Conservation (phyloP, 2,113 vertebrate species). For the Mesembrinibis cayennensis region DNA sequence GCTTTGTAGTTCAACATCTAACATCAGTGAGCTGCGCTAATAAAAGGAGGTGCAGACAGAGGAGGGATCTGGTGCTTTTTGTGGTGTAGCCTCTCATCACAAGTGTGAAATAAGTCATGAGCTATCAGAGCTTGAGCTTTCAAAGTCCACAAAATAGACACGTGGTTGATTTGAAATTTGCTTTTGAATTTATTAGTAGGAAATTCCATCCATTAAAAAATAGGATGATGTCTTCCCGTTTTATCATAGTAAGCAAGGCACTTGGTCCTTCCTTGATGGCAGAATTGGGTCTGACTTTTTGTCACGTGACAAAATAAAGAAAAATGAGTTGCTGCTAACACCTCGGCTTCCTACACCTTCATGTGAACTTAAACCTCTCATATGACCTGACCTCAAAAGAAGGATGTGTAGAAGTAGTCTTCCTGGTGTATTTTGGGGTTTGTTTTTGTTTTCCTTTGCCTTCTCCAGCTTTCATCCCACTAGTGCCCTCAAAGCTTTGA, state of each 20-base stretch:
- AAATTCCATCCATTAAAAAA: not conserved
- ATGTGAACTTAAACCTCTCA: not conserved
- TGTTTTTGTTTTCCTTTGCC: conserved; percentile 1
- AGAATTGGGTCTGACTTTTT: not conserved
- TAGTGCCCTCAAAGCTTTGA: not conserved
- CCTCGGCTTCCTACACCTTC: not conserved
- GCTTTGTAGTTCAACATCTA: not conserved
- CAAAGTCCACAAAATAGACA: not conserved
- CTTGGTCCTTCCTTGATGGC: not conserved
- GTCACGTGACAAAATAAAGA: not conserved
- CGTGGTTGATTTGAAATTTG: not conserved
- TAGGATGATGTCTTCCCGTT: not conserved
- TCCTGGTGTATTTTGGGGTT: not conserved
- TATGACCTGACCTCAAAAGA: not conserved
- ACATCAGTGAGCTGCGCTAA: not conserved
- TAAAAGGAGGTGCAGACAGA: not conserved
- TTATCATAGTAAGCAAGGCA: not conserved
- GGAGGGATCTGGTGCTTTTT: not conserved
- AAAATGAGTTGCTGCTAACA: not conserved
- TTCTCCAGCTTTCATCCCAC: not conserved
- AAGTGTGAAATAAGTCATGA: not conserved
- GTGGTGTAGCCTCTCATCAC: not conserved
- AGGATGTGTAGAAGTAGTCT: not conserved
- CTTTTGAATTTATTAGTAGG: not conserved
- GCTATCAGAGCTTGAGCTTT: not conserved